These are phyloP conservation scores for Pipistrellus pygmaeus DNA, from an alignment of 2,797 vertebrate species.

Conservation along the genomic window DNA sequence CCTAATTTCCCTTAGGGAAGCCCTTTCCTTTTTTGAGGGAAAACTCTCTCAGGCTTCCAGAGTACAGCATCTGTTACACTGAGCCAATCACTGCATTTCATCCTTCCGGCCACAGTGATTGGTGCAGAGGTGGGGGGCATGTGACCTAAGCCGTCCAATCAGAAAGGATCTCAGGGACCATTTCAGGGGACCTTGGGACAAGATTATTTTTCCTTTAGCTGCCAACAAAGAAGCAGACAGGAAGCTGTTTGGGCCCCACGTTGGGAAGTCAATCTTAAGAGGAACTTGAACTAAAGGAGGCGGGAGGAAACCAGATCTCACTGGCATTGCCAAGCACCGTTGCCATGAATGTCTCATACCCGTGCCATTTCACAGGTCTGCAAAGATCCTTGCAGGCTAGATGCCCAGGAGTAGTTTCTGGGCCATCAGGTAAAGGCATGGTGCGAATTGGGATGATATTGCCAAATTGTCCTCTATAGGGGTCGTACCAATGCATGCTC, in stretches of 20 bases:
- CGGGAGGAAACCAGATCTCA: background rate
- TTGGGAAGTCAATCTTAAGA: background rate
- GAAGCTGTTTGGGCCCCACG: background rate
- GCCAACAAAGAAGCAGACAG: background rate
- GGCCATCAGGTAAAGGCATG: background rate
- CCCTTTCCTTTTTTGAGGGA: background rate
- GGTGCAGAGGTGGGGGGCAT: background rate
- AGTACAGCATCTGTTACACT: fast-evolving
- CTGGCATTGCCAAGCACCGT: background rate
- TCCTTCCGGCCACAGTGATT: background rate
- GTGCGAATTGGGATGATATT: background rate
- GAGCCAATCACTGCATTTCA: background rate
- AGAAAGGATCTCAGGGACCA: background rate
- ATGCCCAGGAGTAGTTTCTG: no score
- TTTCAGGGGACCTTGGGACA: background rate
- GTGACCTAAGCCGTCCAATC: background rate
- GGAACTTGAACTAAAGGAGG: background rate
- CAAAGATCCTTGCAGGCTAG: background rate
- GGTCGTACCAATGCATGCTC: background rate
- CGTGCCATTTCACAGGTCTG: background rate
- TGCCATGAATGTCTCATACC: background rate
- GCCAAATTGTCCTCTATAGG: background rate
- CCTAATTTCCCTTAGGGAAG: background rate
- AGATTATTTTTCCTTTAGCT: background rate
- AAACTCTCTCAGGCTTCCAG: background rate